These are phyloP conservation scores for Cryptomyrus ogoouensis DNA, from an alignment of 2,113 vertebrate genomes.

Conservation along the genomic window DNA sequence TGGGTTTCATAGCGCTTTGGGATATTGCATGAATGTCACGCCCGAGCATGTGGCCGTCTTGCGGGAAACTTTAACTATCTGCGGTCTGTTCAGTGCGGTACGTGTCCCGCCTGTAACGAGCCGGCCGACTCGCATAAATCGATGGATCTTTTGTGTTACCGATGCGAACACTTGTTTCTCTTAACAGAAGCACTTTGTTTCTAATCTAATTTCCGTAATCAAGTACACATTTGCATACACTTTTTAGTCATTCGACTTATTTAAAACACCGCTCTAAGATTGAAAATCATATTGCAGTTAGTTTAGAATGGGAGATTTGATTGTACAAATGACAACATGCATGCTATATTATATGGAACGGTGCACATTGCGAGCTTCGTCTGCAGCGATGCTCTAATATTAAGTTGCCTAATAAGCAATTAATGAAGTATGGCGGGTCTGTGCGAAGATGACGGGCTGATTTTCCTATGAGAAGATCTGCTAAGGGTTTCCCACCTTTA, in stretches of 20 bases:
- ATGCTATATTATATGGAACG: neutral
- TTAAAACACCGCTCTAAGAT: neutral
- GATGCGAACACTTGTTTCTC: neutral
- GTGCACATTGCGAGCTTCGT: neutral
- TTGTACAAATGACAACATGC: neutral
- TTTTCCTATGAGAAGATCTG: neutral
- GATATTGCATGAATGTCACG: neutral
- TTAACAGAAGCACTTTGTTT: neutral
- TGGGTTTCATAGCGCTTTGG: neutral
- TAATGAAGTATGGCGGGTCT: constrained; percentile 4
- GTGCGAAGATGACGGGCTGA: neutral
- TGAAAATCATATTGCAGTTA: neutral
- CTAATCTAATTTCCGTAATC: neutral
- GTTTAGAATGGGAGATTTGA: neutral
- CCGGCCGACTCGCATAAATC: neutral
- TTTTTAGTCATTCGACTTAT: neutral
- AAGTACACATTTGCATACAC: neutral
- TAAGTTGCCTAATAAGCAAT: constrained; percentile 14
- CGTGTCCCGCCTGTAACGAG: neutral
- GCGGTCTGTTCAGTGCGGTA: neutral
- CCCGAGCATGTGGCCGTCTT: neutral
- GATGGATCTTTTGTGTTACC: no score
- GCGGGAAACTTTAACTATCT: neutral
- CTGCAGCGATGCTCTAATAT: neutral
- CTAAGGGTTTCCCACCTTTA: neutral